Percentiles rank a stretch among this genome's conserved stretches.
Conservation (phyloP, 2,888 invertebrate species). For the Brachyopa scutellaris region DNA sequence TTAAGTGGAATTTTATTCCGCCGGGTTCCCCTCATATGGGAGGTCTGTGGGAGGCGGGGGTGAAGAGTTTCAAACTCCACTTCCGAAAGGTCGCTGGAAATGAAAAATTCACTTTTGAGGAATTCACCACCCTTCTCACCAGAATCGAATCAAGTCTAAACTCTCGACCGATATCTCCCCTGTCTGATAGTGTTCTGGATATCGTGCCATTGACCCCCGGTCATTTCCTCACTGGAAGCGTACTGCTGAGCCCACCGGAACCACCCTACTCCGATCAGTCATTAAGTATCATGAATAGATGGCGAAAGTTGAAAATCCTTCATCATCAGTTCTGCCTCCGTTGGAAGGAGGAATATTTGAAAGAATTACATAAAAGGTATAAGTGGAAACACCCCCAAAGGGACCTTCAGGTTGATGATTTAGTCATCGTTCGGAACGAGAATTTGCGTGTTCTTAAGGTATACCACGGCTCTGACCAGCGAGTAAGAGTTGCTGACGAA, state of each 20-base stretch:
- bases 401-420: conserved; percentile 27
- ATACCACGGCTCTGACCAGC: conserved; percentile 12
- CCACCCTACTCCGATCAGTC: neutral
- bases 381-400: conserved; percentile 38
- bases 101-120: no score
- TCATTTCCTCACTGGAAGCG: neutral
- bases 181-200: neutral
- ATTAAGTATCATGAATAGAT: neutral
- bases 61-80: no score
- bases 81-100: no score
- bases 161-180: no score
- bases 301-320: conserved; percentile 20
- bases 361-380: no score
- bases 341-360: no score
- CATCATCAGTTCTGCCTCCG: no score
- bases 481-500: neutral
- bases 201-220: conserved; percentile 1
- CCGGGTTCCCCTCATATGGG: no score
- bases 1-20: no score
- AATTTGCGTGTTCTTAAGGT: conserved; percentile 16
- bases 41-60: no score
- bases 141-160: no score
- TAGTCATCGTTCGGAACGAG: conserved; percentile 37
- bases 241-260: neutral
- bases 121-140: no score